A percentile compares a stretch with the other conserved stretches of the same genome.
Evolutionary conservation across 2,113 vertebrate genomes (phyloP).

Genomic region (Paradoxurus hermaphroditus): DNA sequence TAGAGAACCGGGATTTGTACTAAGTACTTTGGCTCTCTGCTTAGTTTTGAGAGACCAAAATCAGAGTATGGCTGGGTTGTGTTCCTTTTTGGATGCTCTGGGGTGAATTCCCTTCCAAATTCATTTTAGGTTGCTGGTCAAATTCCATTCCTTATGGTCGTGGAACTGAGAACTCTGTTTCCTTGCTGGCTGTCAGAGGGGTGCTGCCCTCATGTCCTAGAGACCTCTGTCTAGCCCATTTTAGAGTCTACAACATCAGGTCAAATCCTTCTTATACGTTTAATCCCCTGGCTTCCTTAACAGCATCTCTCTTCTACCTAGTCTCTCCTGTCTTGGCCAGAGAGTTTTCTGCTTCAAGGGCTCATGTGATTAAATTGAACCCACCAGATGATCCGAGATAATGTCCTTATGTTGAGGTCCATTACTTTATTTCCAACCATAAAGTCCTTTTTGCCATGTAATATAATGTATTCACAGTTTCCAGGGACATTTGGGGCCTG

Average conservation of each 20-base stretch:
- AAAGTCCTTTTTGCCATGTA: not conserved
- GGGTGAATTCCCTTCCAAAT: not conserved
- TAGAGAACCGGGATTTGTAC: not conserved
- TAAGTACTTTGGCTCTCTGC: not conserved
- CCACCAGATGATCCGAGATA: not conserved
- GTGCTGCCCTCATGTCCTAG: rapidly evolving
- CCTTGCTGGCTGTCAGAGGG: not conserved
- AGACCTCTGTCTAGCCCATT: not conserved
- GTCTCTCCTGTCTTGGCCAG: not conserved
- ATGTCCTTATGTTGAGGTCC: not conserved
- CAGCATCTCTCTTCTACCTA: not conserved
- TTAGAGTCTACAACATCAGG: not conserved
- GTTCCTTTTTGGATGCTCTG: not conserved
- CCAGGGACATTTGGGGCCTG: not conserved
- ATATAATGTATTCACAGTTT: not conserved
- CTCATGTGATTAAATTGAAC: not conserved
- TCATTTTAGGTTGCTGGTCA: not conserved
- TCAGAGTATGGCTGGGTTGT: not conserved
- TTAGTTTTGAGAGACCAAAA: not conserved
- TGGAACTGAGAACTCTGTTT: not conserved
- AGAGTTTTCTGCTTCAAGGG: not conserved
- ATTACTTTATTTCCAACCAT: not conserved
- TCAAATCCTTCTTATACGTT: not conserved
- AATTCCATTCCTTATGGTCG: not conserved
- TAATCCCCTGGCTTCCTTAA: not conserved